Evolutionary conservation across 2,888 invertebrate species (phyloP).

Genomic region (Falcaria lacertinaria): DNA sequence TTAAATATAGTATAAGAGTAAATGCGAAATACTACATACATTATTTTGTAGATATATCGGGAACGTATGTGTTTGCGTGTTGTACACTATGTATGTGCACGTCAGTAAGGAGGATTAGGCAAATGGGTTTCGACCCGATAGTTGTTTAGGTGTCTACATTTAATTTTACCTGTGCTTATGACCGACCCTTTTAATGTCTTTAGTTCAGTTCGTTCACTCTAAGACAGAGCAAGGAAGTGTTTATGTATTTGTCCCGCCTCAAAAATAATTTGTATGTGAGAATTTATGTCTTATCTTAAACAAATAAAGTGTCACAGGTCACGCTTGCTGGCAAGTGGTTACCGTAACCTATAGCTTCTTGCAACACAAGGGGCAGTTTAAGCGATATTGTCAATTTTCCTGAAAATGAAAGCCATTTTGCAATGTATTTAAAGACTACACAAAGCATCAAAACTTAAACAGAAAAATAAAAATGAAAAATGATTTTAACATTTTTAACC

Average conservation of each 20-base stretch:
- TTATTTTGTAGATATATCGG: background rate
- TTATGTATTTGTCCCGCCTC: too few species aligned
- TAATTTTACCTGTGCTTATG: constrained; percentile 62
- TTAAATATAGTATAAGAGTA: background rate
- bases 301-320: too few species aligned
- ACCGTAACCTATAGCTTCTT: too few species aligned
- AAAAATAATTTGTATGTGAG: too few species aligned
- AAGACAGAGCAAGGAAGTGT: constrained; percentile 27
- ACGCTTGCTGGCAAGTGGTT: too few species aligned
- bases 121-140: constrained; percentile 53
- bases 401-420: too few species aligned
- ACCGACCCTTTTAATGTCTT: constrained; percentile 64
- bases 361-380: too few species aligned
- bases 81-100: constrained; percentile 6
- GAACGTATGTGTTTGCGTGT: background rate
- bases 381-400: too few species aligned
- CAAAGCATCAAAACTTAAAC: background rate
- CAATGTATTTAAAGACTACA: too few species aligned
- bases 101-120: constrained; percentile 37
- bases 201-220: constrained; percentile 53
- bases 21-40: background rate
- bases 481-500: constrained; percentile 28
- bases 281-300: too few species aligned
- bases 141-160: constrained; percentile 57
- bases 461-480: constrained; percentile 21